phyloP scores from a whole-genome alignment of 2,888 invertebrate species.

The Ypsolopha scabrella region DNA sequence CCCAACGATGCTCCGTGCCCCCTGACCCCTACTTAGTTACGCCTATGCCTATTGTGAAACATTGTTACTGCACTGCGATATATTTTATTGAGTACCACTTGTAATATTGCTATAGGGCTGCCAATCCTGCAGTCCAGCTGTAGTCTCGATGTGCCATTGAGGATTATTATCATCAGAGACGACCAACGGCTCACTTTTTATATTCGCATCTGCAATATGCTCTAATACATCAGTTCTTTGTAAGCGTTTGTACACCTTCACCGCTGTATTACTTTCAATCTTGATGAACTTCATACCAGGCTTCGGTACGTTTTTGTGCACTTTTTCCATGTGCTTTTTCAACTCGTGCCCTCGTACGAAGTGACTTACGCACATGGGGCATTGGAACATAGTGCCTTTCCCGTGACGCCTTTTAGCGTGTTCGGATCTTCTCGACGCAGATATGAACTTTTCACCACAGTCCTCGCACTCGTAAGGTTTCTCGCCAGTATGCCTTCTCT shows the following conservation, averaged over 20 bases:
- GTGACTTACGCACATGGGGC: constrained; percentile 29
- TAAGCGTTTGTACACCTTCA: neutral
- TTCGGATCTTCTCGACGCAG: constrained; percentile 48
- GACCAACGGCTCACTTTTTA: neutral
- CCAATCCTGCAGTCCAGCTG: neutral
- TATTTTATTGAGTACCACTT: no score
- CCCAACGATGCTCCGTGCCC: no score
- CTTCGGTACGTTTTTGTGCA: constrained; percentile 18
- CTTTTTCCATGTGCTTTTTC: constrained; percentile 37
- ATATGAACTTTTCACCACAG: constrained; percentile 52
- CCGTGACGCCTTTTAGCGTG: constrained; percentile 52
- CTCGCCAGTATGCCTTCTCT: constrained; percentile 57
- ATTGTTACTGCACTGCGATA: no score
- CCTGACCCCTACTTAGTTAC: no score
- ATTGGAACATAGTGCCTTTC: constrained; percentile 35
- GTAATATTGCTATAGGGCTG: neutral
- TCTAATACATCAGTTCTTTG: neutral
- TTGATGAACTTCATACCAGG: neutral
- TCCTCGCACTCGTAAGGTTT: constrained; percentile 52
- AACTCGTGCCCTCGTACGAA: constrained; percentile 44
- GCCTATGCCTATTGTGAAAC: no score
- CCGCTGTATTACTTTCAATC: neutral
- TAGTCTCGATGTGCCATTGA: neutral
- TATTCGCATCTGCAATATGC: neutral
- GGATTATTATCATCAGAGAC: neutral